Evolutionary conservation across 2,797 vertebrate genomes (phyloP).

Genomic region (Melanotaenia parkinsoni): DNA sequence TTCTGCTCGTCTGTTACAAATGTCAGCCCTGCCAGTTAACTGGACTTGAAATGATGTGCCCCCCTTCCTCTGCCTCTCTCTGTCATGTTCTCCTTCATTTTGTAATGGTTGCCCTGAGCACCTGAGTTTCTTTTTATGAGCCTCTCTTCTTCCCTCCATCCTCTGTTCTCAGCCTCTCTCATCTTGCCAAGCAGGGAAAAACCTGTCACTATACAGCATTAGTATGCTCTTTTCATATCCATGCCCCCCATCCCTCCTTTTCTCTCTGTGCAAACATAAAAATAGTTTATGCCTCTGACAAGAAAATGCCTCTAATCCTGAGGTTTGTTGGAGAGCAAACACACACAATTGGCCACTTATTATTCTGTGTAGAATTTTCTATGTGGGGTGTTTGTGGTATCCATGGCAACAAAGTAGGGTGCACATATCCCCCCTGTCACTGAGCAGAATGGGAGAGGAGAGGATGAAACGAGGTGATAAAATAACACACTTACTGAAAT

Average conservation of each 20-base stretch:
- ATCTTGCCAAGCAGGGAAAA: constrained; percentile 63
- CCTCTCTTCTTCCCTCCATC: constrained; percentile 38
- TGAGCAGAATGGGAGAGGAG: constrained; percentile 65
- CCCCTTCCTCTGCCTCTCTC: constrained; percentile 41
- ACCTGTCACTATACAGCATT: constrained; percentile 78
- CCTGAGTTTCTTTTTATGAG: constrained; percentile 67
- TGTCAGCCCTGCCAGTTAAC: constrained; percentile 68
- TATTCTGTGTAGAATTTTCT: constrained; percentile 84
- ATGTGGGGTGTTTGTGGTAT: constrained; percentile 85
- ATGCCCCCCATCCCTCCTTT: constrained; percentile 31
- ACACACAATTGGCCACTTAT: constrained; percentile 83
- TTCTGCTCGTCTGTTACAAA: constrained; percentile 50
- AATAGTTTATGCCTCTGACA: constrained; percentile 84
- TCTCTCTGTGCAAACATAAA: constrained; percentile 75
- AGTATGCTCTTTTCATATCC: constrained; percentile 82
- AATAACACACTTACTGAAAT: constrained; percentile 78
- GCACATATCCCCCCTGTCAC: constrained; percentile 69
- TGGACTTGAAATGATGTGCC: constrained; percentile 64
- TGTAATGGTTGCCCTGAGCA: constrained; percentile 63
- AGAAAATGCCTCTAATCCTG: constrained; percentile 84
- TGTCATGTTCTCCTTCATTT: constrained; percentile 70
- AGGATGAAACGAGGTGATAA: constrained; percentile 74
- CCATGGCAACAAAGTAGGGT: constrained; percentile 84
- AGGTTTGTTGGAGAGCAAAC: constrained; percentile 83
- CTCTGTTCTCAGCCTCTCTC: constrained; percentile 67